Conservation (phyloP, 2,113 vertebrate species). For the Menidia beryllina region DNA sequence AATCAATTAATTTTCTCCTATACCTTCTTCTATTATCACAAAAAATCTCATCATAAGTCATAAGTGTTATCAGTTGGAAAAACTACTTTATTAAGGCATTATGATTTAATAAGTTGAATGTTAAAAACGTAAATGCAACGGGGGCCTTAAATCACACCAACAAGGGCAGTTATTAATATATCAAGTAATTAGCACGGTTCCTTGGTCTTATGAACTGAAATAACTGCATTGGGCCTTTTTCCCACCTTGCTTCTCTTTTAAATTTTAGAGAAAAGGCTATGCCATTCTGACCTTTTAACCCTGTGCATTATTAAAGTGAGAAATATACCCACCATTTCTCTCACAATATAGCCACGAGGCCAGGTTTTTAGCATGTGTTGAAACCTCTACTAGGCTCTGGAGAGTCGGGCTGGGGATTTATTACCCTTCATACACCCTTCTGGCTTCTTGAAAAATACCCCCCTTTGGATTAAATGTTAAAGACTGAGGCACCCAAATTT, state of each 20-base stretch:
- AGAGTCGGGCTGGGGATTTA: constrained; percentile 77
- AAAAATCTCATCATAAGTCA: too few species aligned
- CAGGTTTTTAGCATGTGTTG: constrained; percentile 68
- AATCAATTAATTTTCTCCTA: too few species aligned
- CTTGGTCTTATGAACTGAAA: constrained; percentile 56
- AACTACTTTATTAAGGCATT: constrained; percentile 33
- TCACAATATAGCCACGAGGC: constrained; percentile 58
- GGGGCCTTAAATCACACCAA: constrained; percentile 45
- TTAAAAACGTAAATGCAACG: constrained; percentile 45
- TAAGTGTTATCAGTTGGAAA: constrained; percentile 31
- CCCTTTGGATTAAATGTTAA: constrained; percentile 82
- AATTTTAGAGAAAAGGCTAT: constrained; percentile 71
- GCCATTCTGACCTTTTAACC: constrained; percentile 70
- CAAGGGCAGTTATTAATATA: constrained; percentile 66
- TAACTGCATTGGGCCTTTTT: constrained; percentile 61
- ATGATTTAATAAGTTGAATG: constrained; percentile 44
- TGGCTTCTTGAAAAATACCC: constrained; percentile 77
- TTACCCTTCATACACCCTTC: constrained; percentile 78
- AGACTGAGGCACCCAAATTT: constrained; percentile 76
- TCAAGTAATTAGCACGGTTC: constrained; percentile 63
- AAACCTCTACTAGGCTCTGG: constrained; percentile 68
- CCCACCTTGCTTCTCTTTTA: constrained; percentile 51
- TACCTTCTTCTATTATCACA: too few species aligned
- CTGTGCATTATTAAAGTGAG: constrained; percentile 76
- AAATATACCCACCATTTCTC: constrained; percentile 56